These are phyloP conservation scores for Brachyptera risi DNA, from an alignment of 2,888 invertebrate genomes.

Conservation along the genomic window DNA sequence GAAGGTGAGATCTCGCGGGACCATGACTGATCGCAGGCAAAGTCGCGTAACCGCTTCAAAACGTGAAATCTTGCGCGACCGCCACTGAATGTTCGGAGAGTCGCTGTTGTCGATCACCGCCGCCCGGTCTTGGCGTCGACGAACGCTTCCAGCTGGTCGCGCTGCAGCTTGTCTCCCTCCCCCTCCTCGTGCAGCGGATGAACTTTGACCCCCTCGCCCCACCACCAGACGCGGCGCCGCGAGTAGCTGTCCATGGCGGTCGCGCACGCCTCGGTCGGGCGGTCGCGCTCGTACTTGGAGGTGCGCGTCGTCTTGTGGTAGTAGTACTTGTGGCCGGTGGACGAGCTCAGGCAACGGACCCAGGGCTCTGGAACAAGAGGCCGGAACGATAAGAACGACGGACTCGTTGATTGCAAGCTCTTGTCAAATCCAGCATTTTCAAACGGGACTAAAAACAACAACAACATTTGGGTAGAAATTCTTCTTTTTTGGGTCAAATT, in stretches of 20 bases:
- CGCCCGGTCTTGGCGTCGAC: neutral
- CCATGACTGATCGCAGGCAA: too few relatives aligned
- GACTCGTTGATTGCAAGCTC: too few relatives aligned
- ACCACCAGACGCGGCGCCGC: slow-evolving; percentile 44
- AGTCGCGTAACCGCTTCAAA: too few relatives aligned
- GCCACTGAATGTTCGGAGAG: too few relatives aligned
- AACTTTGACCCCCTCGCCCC: slow-evolving; percentile 44
- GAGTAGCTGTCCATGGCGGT: slow-evolving; percentile 41
- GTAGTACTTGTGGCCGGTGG: slow-evolving; percentile 44
- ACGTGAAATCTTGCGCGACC: too few relatives aligned
- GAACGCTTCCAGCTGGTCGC: slow-evolving; percentile 3
- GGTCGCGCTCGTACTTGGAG: slow-evolving; percentile 42
- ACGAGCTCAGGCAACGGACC: slow-evolving; percentile 46
- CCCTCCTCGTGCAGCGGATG: slow-evolving; percentile 25
- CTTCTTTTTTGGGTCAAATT: too few relatives aligned
- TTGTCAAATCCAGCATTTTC: too few relatives aligned
- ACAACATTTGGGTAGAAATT: too few relatives aligned
- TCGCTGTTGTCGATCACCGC: too few relatives aligned
- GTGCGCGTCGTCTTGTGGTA: slow-evolving; percentile 41
- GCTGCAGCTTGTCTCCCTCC: slow-evolving; percentile 9
- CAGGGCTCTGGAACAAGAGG: slow-evolving; percentile 45
- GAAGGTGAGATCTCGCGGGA: too few relatives aligned
- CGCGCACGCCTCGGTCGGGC: slow-evolving; percentile 42
- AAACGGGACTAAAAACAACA: too few relatives aligned
- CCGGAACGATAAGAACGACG: neutral